Base-by-base conservation (phyloP, 2,888 invertebrate genomes). In the Epistrophe eligans region DNA sequence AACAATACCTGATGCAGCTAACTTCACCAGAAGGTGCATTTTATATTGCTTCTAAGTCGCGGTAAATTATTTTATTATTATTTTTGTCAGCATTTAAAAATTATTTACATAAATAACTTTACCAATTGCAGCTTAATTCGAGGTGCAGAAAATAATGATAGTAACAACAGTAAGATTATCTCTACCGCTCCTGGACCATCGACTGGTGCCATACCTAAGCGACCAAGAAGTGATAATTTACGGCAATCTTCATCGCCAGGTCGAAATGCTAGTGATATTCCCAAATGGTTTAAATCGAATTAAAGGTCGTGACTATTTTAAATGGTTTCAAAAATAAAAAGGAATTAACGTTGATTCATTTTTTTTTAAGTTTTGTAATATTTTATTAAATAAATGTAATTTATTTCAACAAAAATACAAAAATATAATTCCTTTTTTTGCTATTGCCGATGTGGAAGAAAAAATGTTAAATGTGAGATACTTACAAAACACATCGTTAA, bases 21-120 rank as follows among this genome's bases (percentile, higher is more conserved):
- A 95, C 96, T 4, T 94, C 96, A 52, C 95, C 95, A 88, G 95
- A 95, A 89, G 94, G 95, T 50, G 97, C 97, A 5, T 94, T 94
- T 89, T 94, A 95, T 89, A 94, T 96, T 72, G 96, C 97, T 17
- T 94, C 95, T 32, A 95, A 95, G 93, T 94, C 95, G 89, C 95
- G 96, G 95, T 95, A 92, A 40, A 15, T 3, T 2, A 0, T 38
- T 28, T 2, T 15, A 13, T 28, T 11, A 35, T 1, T 17, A 48
- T n/a, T 15, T 28, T 48, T 24, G 3, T 15, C n/a, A 15, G 5
- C 7, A 40, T n/a, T 24, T 24, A 10, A 0, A 0, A 1, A 0
- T 17, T 35, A 17, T 28, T 6, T 40, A 17, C 4, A 38, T 60
- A 10, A 55, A 57, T 32, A 0, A 8, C 15, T 72, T 11, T 17